Conservation (phyloP, 2,888 invertebrate genomes). For the Lathronympha strigana region DNA sequence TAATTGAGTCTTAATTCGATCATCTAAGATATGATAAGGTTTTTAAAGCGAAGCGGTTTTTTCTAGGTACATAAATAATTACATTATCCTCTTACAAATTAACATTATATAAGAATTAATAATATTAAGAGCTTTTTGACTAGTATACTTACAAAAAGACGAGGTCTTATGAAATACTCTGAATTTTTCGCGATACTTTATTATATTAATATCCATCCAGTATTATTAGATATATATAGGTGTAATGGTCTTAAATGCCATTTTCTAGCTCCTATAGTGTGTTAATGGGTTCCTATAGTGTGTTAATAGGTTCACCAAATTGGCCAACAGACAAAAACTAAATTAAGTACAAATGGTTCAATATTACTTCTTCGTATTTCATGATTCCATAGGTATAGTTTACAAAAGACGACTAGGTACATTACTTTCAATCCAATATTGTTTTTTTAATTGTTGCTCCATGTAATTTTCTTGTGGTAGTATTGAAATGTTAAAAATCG, state of each 20-base stretch:
- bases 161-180: constrained; percentile 80
- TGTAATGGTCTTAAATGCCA: constrained; percentile 65
- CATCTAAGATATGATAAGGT: constrained; percentile 61
- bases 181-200: constrained; percentile 79
- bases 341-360: constrained; percentile 54
- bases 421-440: background rate
- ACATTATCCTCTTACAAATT: constrained; percentile 68
- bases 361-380: constrained; percentile 23
- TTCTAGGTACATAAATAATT: constrained; percentile 68
- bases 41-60: constrained; percentile 54
- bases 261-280: constrained; percentile 73
- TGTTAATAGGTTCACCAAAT: constrained; percentile 66
- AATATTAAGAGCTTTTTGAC: constrained; percentile 80
- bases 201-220: constrained; percentile 81
- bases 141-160: constrained; percentile 79
- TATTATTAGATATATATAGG: constrained; percentile 81
- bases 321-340: constrained; percentile 59
- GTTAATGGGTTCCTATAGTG: constrained; percentile 68
- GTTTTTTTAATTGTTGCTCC: constrained; percentile 21
- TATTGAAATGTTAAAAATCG: background rate
- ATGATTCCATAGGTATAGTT: constrained; percentile 25
- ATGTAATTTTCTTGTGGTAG: background rate
- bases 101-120: constrained; percentile 69
- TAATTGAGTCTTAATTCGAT: constrained; percentile 57
- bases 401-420: background rate